Conservation (phyloP, 2,888 invertebrate species). For the Eupithecia tripunctaria region DNA sequence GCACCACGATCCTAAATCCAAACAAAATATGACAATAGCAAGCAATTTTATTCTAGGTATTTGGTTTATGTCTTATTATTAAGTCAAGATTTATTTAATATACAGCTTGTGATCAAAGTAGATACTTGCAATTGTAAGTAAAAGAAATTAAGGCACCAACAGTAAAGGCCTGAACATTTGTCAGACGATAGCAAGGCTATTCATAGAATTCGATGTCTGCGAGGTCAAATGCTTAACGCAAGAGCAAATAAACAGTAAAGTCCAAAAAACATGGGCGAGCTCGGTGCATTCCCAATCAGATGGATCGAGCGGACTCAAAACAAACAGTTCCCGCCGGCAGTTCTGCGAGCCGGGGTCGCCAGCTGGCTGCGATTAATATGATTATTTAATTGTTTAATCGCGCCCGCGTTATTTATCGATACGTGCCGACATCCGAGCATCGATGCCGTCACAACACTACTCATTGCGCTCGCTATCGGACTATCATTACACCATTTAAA, state of each 20-base stretch:
- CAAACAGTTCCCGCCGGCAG: background rate
- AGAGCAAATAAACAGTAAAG: background rate
- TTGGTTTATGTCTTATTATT: background rate
- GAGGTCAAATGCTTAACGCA: background rate
- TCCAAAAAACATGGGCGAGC: background rate
- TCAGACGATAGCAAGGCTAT: background rate
- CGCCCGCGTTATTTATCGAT: conserved; percentile 43
- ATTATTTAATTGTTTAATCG: conserved; percentile 67
- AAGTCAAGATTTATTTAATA: background rate
- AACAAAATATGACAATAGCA: background rate
- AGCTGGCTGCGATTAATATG: conserved; percentile 41
- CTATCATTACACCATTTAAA: conserved; percentile 1
- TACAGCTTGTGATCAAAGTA: background rate
- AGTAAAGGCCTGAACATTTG: background rate
- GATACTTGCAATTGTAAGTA: background rate
- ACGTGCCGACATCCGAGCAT: conserved; percentile 24
- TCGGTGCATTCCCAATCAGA: background rate
- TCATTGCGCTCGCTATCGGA: background rate
- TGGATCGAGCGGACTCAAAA: background rate
- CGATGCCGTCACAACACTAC: conserved; percentile 12
- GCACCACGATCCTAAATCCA: background rate
- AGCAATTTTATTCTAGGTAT: background rate
- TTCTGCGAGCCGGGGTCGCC: background rate
- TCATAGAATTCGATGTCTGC: background rate
- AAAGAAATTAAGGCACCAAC: background rate